Evolutionary conservation across 1,140 invertebrate genomes (phyloP), one percentile per base, ranked within the genome.

Genomic region (Dreissena rostriformis): DNA sequence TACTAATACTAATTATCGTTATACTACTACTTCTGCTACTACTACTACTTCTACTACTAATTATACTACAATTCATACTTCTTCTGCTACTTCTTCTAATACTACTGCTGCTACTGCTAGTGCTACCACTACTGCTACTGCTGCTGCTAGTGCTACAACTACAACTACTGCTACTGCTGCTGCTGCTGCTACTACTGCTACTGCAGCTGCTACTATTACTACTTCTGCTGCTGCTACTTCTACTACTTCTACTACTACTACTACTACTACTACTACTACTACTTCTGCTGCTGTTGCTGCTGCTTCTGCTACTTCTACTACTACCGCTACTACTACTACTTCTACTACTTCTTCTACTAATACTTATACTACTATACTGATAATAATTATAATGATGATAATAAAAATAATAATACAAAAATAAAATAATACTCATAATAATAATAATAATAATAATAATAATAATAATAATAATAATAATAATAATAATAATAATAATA

Each of bases 41-140:
- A 66, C 68, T 81, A 29, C 61, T 85, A 24, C 68, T 74, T 51
- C 78, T 82, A 74, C 67, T 85, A 73, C 83, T 81, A 73, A 55
- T 81, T 11, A 55, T 85, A 74, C 70, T 74, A 81, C 53, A 65
- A 65, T 67, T 73, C 75, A n/a, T 76, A 53, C 77, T 77, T 0
- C 68, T 28, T 19, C 28, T 73, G 24, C 70, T 52, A 24, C 22
- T 49, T 14, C 19, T 53, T 11, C 19, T 78, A 75, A 0, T 78
- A 57, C 71, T 52, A 76, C 51, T 75, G 7, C n/a, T 78, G 57
- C 71, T 57, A 82, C 79, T 82, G 0, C 51, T 28, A 78, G 51
- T 82, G 22, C 49, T 78, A 61, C 39, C 55, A 22, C 19, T 75
- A 80, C 71, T 53, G 52, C 28, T 52, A 70, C 74, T 80, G 4